Conservation (phyloP, 2,113 vertebrate species). For the Chloebia gouldiae region DNA sequence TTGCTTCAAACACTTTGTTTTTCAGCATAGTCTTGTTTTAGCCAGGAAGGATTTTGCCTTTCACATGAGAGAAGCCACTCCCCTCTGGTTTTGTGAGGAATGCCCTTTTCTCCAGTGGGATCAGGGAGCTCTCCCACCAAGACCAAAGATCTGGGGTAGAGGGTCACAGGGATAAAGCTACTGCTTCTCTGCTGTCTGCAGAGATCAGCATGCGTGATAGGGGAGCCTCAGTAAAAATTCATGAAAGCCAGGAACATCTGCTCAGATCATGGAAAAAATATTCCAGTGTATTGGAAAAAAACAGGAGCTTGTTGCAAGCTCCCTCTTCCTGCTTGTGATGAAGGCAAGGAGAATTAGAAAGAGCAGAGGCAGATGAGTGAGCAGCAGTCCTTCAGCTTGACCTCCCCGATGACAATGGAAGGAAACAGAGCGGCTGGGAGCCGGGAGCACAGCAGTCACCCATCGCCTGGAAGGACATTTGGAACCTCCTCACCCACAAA, state of each 20-base stretch:
- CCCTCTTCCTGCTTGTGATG: conserved; percentile 26
- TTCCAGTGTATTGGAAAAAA: conserved; percentile 4
- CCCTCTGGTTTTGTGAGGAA: neutral
- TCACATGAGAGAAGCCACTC: neutral
- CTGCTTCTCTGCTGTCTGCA: neutral
- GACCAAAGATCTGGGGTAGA: neutral
- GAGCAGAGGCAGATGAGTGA: neutral
- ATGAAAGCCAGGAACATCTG: conserved; percentile 15
- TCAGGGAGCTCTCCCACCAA: neutral
- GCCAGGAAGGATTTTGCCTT: neutral
- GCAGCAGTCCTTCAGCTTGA: neutral
- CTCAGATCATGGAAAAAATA: neutral
- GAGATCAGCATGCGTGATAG: neutral
- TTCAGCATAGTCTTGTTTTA: neutral
- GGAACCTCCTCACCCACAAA: neutral
- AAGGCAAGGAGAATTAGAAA: neutral
- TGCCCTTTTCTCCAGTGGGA: neutral
- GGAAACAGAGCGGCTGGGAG: neutral
- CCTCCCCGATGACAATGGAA: conserved; percentile 29
- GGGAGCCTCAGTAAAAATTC: neutral
- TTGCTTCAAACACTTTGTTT: neutral
- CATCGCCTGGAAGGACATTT: neutral
- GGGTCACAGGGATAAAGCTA: neutral
- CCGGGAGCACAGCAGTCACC: neutral
- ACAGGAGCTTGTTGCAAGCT: neutral